Conservation (phyloP, 2,888 invertebrate species). For the Leistus spinibarbis region DNA sequence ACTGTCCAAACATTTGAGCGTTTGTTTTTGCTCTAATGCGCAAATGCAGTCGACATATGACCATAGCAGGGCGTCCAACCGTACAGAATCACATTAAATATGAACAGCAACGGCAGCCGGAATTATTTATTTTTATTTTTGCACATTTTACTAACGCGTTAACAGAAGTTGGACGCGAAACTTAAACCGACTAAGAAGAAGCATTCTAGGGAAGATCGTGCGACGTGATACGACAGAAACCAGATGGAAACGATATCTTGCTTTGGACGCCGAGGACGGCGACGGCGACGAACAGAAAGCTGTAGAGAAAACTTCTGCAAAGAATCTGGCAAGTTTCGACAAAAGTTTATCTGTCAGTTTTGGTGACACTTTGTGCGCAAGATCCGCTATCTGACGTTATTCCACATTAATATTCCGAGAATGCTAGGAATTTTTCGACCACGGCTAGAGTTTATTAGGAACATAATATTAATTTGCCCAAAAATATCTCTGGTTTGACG, state of each 20-base stretch:
- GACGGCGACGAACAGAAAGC: slow-evolving; percentile 2
- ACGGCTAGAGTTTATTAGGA: not conserved
- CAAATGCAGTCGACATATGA: not conserved
- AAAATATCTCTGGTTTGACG: slow-evolving; percentile 6
- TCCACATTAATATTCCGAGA: not conserved
- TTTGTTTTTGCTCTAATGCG: not conserved
- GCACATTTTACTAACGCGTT: slow-evolving; percentile 23
- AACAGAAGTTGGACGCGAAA: slow-evolving; percentile 1
- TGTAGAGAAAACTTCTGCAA: not conserved
- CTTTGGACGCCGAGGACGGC: too few relatives aligned
- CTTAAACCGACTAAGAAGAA: slow-evolving; percentile 5
- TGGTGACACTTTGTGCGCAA: slow-evolving; percentile 1
- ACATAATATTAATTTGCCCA: too few relatives aligned
- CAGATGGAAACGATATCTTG: slow-evolving; percentile 15
- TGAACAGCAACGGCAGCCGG: too few relatives aligned
- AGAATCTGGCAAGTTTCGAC: slow-evolving; percentile 24
- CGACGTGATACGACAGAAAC: slow-evolving; percentile 8
- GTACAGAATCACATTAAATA: slow-evolving; percentile 18
- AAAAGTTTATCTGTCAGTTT: slow-evolving; percentile 29
- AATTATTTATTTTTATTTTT: too few relatives aligned
- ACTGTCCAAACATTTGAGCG: not conserved
- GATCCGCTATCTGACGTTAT: slow-evolving; percentile 4
- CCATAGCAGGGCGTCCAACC: not conserved
- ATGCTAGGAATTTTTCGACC: too few relatives aligned
- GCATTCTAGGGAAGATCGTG: slow-evolving; percentile 12